These are phyloP conservation scores for Anser brachyrhynchus DNA, from an alignment of 2,113 vertebrate species.

Conservation along the genomic window DNA sequence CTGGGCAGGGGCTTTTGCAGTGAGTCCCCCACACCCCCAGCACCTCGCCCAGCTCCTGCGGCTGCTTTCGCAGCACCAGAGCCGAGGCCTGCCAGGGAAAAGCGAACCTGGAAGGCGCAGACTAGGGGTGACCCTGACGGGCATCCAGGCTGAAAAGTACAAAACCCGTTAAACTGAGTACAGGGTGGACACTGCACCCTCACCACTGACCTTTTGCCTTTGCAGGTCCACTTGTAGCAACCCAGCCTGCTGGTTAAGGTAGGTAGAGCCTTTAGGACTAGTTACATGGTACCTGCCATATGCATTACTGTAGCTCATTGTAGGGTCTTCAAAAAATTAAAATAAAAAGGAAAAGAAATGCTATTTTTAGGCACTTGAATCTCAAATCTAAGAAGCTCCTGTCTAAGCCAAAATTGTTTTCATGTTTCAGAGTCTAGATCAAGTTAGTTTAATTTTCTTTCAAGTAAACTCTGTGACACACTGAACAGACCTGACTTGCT, in stretches of 20 bases:
- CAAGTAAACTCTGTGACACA: neutral
- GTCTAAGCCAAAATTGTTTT: neutral
- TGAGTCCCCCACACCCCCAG: neutral
- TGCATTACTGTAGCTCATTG: no score
- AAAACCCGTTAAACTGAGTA: neutral
- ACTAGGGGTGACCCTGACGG: neutral
- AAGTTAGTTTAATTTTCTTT: neutral
- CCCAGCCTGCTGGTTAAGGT: neutral
- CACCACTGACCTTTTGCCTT: neutral
- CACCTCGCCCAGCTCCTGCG: neutral
- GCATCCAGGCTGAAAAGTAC: neutral
- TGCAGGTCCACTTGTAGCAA: rapidly evolving
- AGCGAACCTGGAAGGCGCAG: neutral
- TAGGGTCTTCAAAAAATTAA: neutral
- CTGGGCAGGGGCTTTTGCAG: neutral
- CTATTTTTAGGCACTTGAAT: neutral
- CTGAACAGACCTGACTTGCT: neutral
- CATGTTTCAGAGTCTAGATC: neutral
- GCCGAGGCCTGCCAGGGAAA: neutral
- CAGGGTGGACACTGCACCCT: neutral
- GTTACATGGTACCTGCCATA: neutral
- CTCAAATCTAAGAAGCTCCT: neutral
- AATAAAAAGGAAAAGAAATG: neutral
- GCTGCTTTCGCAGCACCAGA: neutral
- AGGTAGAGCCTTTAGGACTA: neutral